Conservation (phyloP, 2,113 vertebrate species). For the Corythornis madagascariensis region DNA sequence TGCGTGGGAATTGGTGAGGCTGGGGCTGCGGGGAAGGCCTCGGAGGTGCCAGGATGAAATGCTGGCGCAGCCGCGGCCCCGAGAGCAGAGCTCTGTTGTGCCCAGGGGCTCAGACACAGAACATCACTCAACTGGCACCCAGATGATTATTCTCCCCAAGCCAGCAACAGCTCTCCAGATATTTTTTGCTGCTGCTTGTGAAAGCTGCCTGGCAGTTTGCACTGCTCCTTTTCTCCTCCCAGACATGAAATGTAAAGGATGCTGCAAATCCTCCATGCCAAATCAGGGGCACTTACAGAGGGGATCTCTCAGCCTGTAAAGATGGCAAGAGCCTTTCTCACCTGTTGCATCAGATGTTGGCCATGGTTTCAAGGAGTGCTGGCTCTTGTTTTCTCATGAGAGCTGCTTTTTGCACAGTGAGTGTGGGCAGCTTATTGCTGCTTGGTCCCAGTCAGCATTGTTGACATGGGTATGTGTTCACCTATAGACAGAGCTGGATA, state of each 20-base stretch:
- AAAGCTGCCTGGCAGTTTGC: neutral
- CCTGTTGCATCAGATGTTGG: neutral
- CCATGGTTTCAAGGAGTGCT: accelerated
- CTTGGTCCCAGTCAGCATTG: neutral
- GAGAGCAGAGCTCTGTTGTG: neutral
- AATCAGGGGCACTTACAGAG: neutral
- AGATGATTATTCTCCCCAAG: neutral
- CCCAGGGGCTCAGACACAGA: neutral
- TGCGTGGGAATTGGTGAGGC: neutral
- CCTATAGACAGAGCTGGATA: neutral
- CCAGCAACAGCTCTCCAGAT: neutral
- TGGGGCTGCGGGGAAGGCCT: neutral
- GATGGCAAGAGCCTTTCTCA: neutral
- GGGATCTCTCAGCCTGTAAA: accelerated
- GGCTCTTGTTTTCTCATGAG: neutral
- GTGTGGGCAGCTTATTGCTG: neutral
- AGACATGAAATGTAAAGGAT: neutral
- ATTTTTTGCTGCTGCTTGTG: neutral
- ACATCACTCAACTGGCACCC: neutral
- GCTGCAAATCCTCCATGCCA: neutral
- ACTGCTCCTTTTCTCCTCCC: neutral
- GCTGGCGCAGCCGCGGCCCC: neutral
- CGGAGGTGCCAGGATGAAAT: neutral
- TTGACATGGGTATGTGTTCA: neutral
- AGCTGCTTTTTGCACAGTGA: neutral